Base-by-base conservation (phyloP, 2,888 invertebrate species). In the Lordiphosa fenestrarum region DNA sequence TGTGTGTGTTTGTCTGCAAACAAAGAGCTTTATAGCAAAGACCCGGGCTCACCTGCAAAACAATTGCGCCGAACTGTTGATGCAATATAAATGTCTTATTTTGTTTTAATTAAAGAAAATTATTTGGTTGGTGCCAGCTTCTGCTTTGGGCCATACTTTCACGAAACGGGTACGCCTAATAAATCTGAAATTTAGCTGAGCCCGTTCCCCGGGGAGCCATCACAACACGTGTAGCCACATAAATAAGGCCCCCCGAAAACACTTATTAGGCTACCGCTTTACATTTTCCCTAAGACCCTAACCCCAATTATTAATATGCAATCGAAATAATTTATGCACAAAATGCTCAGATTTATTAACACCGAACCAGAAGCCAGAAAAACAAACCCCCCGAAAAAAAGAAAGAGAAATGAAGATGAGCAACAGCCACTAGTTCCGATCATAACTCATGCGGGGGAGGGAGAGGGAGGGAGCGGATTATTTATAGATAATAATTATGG, bases 401-500 rank as follows among this genome's bases (percentile, higher is more conserved):
- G 55, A 41, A 35, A 42, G 13, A 52, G 19, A 39, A 38, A 58
- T 53, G 42, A 55, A 50, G 54, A 37, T 57, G 36, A 47, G 30
- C 33, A 35, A 35, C 19, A 21, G 56, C 59, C 44, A 63, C 52
- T 61, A 59, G 67, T 54, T 51, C 44, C 39, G 35, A 41, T 53
- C 70, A 74, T 81, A 77, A 77, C 60, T 81, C 74, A 81, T 21
- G 15, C 7, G 6, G 39, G 19, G 41, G 23, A 15, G 36, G 40
- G 53, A 36, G 23, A 15, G 36, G 40, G 53, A 36, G 13, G n/a
- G 19, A 37, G 33, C 12, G 30, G 60, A 66, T 76, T 63, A 63
- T 77, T 78, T 77, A 81, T 73, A 81, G 73, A 74, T 68, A 77
- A 76, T 76, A 81, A 76, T 76, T 81, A 81, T 81, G 69, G 71